These are phyloP conservation scores for Leptoteleia sp. DNA, from an alignment of 1,140 invertebrate genomes.

Conservation along the genomic window DNA sequence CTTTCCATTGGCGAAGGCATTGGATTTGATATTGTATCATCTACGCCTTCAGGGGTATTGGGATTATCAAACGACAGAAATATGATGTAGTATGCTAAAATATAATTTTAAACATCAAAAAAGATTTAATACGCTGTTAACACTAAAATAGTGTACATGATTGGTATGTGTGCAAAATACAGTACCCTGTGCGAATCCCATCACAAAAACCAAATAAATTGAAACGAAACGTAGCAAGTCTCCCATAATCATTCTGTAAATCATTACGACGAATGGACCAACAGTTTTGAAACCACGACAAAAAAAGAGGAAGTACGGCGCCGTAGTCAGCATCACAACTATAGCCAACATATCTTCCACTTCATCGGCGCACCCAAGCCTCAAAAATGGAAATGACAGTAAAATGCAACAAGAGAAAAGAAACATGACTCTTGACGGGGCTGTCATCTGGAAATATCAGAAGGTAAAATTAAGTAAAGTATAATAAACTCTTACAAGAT, in stretches of 20 bases:
- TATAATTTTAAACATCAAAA: too few species aligned
- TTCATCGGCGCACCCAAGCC: slow-evolving; percentile 91
- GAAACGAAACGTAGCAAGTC: slow-evolving; percentile 97
- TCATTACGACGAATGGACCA: slow-evolving; percentile 99
- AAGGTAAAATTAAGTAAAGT: slow-evolving; percentile 4
- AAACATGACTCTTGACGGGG: slow-evolving; percentile 95
- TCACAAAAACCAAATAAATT: slow-evolving; percentile 97
- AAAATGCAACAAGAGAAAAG: slow-evolving; percentile 94
- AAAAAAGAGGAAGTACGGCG: slow-evolving; percentile 99
- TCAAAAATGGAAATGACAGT: slow-evolving; percentile 89
- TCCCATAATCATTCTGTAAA: slow-evolving; percentile 98
- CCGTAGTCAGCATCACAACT: slow-evolving; percentile 96
- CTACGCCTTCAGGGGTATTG: slow-evolving; percentile 86
- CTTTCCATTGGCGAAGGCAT: slow-evolving; percentile 95
- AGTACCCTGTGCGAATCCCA: slow-evolving; percentile 97
- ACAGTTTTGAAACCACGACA: slow-evolving; percentile 98
- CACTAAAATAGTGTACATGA: too few species aligned
- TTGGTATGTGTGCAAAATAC: too few species aligned
- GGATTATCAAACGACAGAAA: slow-evolving; percentile 93
- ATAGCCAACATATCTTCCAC: slow-evolving; percentile 95
- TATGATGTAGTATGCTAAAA: too few species aligned
- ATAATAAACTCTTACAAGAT: slow-evolving; percentile 89
- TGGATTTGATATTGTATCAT: slow-evolving; percentile 88
- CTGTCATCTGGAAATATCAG: slow-evolving; percentile 86
- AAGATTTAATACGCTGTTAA: too few species aligned